phyloP scores from a whole-genome alignment of 1,140 invertebrate species.

The Drosophila sp. region DNA sequence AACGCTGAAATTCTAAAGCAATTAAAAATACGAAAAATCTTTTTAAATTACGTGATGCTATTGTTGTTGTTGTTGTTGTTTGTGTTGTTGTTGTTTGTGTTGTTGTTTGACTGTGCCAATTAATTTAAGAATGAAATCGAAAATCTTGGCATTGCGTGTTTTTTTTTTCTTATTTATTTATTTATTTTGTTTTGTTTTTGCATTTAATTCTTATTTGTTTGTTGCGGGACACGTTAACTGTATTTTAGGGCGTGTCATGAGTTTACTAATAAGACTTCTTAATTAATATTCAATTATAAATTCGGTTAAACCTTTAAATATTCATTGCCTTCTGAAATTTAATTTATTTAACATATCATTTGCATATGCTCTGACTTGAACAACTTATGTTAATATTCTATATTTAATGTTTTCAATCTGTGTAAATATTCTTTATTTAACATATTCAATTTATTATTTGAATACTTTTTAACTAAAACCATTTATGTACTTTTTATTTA shows the following conservation, averaged over 20 bases:
- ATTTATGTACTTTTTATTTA: no score
- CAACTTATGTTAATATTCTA: no score
- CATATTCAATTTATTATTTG: no score
- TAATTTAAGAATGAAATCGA: conserved; percentile 81
- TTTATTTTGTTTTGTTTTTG: conserved; percentile 12
- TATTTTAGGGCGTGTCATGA: no score
- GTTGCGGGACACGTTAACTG: neutral
- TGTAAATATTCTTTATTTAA: no score
- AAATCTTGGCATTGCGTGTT: conserved; percentile 67
- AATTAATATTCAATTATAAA: neutral
- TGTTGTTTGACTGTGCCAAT: conserved; percentile 62
- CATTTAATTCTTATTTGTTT: conserved; percentile 16
- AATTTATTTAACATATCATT: no score
- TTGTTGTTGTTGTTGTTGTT: conserved; percentile 28
- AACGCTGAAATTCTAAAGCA: conserved; percentile 28
- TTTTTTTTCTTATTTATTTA: conserved; percentile 18
- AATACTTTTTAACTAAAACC: no score
- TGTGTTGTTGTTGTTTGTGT: conserved; percentile 44
- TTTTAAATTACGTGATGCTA: conserved; percentile 65
- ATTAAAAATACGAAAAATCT: conserved; percentile 54
- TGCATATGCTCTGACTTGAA: no score
- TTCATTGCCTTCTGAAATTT: no score
- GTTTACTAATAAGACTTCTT: neutral
- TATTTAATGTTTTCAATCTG: no score
- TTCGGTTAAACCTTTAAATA: no score